Evolutionary conservation across 2,888 invertebrate genomes (phyloP).

Genomic region (Yponomeuta sedellus): DNA sequence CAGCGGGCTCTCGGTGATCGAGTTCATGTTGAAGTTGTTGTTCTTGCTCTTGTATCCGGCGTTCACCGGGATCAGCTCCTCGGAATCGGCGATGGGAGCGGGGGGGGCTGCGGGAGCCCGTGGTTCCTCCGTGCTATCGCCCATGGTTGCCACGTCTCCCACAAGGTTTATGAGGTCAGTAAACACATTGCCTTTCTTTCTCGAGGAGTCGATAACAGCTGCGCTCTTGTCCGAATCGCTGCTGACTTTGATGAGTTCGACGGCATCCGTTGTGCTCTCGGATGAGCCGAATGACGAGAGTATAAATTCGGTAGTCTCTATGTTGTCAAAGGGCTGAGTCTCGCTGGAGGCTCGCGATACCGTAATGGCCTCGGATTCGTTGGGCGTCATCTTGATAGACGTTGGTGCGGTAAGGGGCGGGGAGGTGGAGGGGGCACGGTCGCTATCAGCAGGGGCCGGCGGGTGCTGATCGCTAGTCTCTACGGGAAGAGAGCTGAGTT

Average conservation of each 20-base stretch:
- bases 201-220: slow-evolving; percentile 46
- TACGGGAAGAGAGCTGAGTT: slow-evolving; percentile 61
- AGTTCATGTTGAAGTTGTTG: slow-evolving; percentile 60
- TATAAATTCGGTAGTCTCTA: slow-evolving; percentile 61
- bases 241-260: slow-evolving; percentile 55
- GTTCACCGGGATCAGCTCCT: slow-evolving; percentile 64
- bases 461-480: slow-evolving; percentile 68
- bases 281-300: slow-evolving; percentile 51
- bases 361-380: slow-evolving; percentile 41
- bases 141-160: slow-evolving; percentile 65
- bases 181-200: slow-evolving; percentile 45
- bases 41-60: slow-evolving; percentile 67
- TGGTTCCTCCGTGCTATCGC: slow-evolving; percentile 49
- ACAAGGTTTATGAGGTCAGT: slow-evolving; percentile 63
- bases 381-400: slow-evolving; percentile 34
- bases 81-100: slow-evolving; percentile 54
- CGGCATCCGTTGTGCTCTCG: slow-evolving; percentile 54
- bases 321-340: slow-evolving; percentile 43
- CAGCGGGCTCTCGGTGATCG: slow-evolving; percentile 58
- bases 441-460: slow-evolving; percentile 44
- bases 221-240: slow-evolving; percentile 42
- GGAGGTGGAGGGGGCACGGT: neutral
- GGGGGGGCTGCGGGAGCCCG: slow-evolving; percentile 27
- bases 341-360: slow-evolving; percentile 29
- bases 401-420: slow-evolving; percentile 31